Base-by-base conservation (phyloP, 2,888 invertebrate genomes). In the Lithophane socia region DNA sequence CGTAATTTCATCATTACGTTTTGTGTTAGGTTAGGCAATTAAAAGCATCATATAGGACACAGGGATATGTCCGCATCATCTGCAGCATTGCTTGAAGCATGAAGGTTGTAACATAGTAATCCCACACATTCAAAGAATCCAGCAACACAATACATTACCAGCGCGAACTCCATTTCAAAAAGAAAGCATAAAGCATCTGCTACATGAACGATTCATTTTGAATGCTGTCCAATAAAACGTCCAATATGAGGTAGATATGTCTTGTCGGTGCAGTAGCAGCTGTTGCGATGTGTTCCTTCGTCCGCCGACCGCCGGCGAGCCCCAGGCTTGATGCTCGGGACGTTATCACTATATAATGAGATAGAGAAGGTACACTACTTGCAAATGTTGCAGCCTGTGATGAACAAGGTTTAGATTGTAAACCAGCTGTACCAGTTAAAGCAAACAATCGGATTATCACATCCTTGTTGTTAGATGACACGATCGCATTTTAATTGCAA, bases 161-260 rank as follows among this genome's bases (percentile, higher is more conserved):
- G 18, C 42, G 3, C 21, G n/a, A 42, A 24, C 44, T 21, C 73
- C 37, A 54, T 54, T 58, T 49, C 21, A 13, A 67, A 44, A 77
- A 21, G n/a, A 60, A 78, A 73, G 16, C 52, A 29, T 61, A 76
- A 37, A 24, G 56, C 82, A 83, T 74, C 72, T 76, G 84, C 42
- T 70, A 69, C 78, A 75, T 75, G 79, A 81, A 76, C 77, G 69
- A 80, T 79, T 65, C 60, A 61, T 73, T 80, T 82, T 88, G 84
- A 87, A 88, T 84, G 79, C 61, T 76, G 72, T 80, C 82, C 69
- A 79, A 88, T 87, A 87, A 87, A 86, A 82, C 42, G 61, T 73
- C 78, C 77, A 85, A 85, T 86, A 82, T 79, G 64, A 82, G 71
- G 77, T 83, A 79, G 81, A 80, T 86, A 76, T 77, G 72, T 73